phyloP scores from a whole-genome alignment of 2,113 vertebrate species.

The Silurus meridionalis region DNA sequence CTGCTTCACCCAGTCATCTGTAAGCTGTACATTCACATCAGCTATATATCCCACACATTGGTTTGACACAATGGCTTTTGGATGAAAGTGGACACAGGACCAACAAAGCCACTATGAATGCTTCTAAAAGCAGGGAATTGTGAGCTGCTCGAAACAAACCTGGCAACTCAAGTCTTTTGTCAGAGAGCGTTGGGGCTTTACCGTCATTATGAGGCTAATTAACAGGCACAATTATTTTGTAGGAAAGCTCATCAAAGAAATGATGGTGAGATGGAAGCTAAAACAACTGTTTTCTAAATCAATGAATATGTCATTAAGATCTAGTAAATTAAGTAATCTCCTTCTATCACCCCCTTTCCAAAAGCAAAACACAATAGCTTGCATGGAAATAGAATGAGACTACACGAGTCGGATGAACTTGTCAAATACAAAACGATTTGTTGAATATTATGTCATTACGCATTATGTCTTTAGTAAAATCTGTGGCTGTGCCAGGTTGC shows the following conservation, averaged over 20 bases:
- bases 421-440: slow-evolving; percentile 30
- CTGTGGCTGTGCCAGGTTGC: slow-evolving; percentile 17
- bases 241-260: slow-evolving; percentile 63
- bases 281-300: slow-evolving; percentile 59
- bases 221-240: slow-evolving; percentile 63
- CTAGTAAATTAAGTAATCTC: slow-evolving; percentile 57
- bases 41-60: slow-evolving; percentile 1
- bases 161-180: slow-evolving; percentile 57
- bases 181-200: slow-evolving; percentile 56
- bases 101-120: slow-evolving; percentile 23
- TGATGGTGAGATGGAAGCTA: slow-evolving; percentile 55
- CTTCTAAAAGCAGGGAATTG: slow-evolving; percentile 16
- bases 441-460: slow-evolving; percentile 18
- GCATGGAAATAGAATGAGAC: slow-evolving; percentile 33
- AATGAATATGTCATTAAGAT: slow-evolving; percentile 60
- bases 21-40: not conserved
- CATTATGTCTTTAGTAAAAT: slow-evolving; percentile 22
- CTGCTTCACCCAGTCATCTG: not conserved
- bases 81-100: slow-evolving; percentile 4
- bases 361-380: slow-evolving; percentile 39
- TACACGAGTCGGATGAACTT: slow-evolving; percentile 29
- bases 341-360: slow-evolving; percentile 38
- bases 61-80: slow-evolving; percentile 15
- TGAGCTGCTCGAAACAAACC: slow-evolving; percentile 30
- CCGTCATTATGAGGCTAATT: slow-evolving; percentile 63